Evolutionary conservation across 1,140 invertebrate genomes (phyloP), one percentile per base, ranked within the genome.

Genomic region (Heliconius hewitsoni): DNA sequence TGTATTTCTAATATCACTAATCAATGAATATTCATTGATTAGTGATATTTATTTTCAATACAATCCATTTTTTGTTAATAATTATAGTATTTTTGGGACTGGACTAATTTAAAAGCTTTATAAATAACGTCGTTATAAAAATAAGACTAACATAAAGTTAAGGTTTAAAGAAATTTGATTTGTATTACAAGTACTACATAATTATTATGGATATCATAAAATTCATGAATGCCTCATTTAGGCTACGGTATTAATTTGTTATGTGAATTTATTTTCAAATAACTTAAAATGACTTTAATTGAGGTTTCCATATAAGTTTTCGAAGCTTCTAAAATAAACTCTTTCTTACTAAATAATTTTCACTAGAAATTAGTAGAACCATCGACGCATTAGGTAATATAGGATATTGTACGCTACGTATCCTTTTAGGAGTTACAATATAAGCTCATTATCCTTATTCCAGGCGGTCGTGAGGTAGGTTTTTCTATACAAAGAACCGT

Each of bases 401-500:
- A n/a, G 60, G 13, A 11, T 66, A 66, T 27, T 30, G 60, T 66
- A 66, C 23, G 11, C 27, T 11, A 18, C 60, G 23, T 66, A 66
- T 27, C 60, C 60, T 66, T 66, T 66, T 27, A 66, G 60, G 60
- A 66, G 60, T 30, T 66, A 66, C 60, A 66, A 66, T 27, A 30
- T 4, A 66, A 66, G 60, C 60, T 66, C 60, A 30, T 66, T 66
- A 66, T 66, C 23, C 60, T 66, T 66, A 66, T 66, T 66, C 60
- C 60, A 66, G 27, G 11, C 60, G 27, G 27, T 66, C 60, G 60
- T 66, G 60, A 66, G 60, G 30, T 66, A 66, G 60, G 60, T 66
- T 66, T 66, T 66, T 66, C 60, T 66, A 30, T 27, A 66, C 60
- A 66, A 30, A 66, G 60, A 66, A 66, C 27, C 60, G 60, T 66